Evolutionary conservation across 2,797 vertebrate genomes (phyloP).

Genomic region (Tragelaphus eurycerus): DNA sequence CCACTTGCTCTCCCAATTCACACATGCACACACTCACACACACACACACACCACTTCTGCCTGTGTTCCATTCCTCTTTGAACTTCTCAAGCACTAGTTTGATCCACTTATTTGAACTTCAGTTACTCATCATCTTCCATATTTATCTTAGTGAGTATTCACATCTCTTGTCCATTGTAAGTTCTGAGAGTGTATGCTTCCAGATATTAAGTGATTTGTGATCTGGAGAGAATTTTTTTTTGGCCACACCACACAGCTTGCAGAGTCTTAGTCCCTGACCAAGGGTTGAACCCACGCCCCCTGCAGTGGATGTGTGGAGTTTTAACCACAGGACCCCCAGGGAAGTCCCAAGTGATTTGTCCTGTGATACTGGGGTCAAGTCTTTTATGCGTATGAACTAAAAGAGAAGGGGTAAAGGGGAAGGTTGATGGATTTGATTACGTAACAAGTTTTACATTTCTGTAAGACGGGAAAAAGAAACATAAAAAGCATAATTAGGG

Average conservation of each 20-base stretch:
- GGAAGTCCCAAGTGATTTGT: background rate
- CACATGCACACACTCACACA: fast-evolving
- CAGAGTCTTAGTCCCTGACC: background rate
- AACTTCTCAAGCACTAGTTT: background rate
- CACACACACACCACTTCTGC: too few relatives aligned
- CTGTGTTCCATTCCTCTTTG: background rate
- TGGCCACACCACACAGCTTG: background rate
- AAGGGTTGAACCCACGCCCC: background rate
- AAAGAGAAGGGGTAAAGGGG: background rate
- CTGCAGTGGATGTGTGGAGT: background rate
- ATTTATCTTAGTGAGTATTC: background rate
- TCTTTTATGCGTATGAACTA: background rate
- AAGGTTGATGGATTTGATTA: background rate
- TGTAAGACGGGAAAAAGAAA: background rate
- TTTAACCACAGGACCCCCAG: background rate
- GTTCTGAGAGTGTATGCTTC: background rate
- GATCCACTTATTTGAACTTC: background rate
- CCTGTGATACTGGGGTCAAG: background rate
- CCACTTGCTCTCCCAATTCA: too few relatives aligned
- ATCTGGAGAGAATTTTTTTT: background rate
- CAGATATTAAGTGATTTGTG: background rate
- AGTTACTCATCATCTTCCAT: background rate
- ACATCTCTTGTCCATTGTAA: background rate
- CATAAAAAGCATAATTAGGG: background rate
- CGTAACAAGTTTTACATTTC: background rate